A percentile compares a stretch with the other conserved stretches of the same genome.
Conservation (phyloP, 2,888 invertebrate genomes). For the Strigamia transsilvanica region DNA sequence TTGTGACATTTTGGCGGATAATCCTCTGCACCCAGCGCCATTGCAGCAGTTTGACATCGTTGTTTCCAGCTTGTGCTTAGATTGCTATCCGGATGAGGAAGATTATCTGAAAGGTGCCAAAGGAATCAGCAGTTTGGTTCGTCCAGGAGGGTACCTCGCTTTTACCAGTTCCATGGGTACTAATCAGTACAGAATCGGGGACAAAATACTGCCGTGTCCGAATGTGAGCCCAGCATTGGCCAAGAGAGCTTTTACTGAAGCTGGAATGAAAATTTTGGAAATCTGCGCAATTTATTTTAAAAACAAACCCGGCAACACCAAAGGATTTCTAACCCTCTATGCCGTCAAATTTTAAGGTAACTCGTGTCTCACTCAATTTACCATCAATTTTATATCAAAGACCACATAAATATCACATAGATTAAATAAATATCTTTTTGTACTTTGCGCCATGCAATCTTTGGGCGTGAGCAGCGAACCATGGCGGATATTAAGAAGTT, state of each 20-base stretch:
- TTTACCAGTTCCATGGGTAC: background rate
- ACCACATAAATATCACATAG: no score
- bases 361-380: no score
- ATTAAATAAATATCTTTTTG: no score
- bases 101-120: constrained; percentile 6
- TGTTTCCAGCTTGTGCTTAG: constrained; percentile 10
- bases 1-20: constrained; percentile 6
- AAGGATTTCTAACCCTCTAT: no score
- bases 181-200: background rate
- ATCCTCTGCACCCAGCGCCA: background rate
- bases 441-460: no score
- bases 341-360: no score
- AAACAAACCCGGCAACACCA: no score
- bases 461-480: no score
- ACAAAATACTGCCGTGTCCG: background rate
- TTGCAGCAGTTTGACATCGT: constrained; percentile 19
- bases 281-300: no score
- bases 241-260: background rate
- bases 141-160: constrained; percentile 18
- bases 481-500: no score
- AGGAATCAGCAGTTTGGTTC: background rate
- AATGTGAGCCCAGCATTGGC: background rate
- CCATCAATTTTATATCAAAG: no score
- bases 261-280: background rate
- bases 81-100: background rate